Conservation (phyloP, 1,140 invertebrate species). For the Microplitis demolitor region DNA sequence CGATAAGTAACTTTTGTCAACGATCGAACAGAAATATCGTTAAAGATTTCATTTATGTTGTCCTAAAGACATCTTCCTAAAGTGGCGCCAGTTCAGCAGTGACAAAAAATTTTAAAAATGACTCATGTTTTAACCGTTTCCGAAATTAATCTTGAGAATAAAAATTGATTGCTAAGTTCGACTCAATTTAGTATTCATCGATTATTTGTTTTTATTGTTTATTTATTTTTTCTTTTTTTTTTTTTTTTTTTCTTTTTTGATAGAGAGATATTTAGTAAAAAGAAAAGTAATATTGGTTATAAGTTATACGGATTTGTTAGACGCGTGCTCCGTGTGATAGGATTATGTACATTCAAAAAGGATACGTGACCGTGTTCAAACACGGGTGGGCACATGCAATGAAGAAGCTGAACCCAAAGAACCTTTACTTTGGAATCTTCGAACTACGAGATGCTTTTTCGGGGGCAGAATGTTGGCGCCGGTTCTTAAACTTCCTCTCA, state of each 20-base stretch:
- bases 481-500: constrained; percentile 20
- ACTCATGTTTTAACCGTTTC: not conserved
- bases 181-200: too few species aligned
- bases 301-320: not conserved
- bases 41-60: not conserved
- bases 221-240: too few species aligned
- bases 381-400: constrained; percentile 68
- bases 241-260: too few species aligned
- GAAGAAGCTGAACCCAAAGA: constrained; percentile 28
- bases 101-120: not conserved
- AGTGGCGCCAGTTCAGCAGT: not conserved
- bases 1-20: not conserved
- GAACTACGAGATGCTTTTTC: constrained; percentile 47
- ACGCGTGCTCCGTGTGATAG: constrained; percentile 17
- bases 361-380: constrained; percentile 62
- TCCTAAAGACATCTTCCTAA: too few species aligned
- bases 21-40: not conserved
- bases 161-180: too few species aligned
- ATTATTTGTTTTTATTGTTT: too few species aligned
- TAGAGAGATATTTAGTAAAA: too few species aligned
- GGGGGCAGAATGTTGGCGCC: constrained; percentile 52
- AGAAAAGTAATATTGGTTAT: not conserved
- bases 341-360: constrained; percentile 2
- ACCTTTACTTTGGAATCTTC: constrained; percentile 35
- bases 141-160: too few species aligned